phyloP scores from a whole-genome alignment of 2,113 vertebrate genomes.

The Ciconia maguari region DNA sequence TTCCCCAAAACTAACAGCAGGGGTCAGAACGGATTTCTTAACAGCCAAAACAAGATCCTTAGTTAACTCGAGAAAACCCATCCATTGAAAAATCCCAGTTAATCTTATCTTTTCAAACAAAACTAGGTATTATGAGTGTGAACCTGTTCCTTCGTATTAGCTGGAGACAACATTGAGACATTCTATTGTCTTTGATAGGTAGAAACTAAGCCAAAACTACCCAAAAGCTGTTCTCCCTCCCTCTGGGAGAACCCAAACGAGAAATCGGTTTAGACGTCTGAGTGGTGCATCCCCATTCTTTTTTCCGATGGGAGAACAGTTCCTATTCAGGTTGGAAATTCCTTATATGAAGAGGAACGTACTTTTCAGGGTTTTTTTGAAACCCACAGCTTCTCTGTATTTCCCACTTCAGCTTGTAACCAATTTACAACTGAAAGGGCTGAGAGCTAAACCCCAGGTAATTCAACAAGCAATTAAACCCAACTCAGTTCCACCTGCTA shows the following conservation, averaged over 20 bases:
- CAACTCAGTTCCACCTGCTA: neutral
- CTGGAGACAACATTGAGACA: neutral
- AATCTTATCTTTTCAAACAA: neutral
- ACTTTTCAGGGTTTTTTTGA: neutral
- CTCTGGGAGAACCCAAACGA: neutral
- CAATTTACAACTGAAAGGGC: neutral
- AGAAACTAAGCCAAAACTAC: neutral
- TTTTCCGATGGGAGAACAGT: neutral
- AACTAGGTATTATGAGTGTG: neutral
- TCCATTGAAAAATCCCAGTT: neutral
- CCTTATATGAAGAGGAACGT: neutral
- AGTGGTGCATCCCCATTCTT: neutral
- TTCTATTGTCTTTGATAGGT: neutral
- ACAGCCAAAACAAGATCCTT: neutral
- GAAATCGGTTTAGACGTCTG: neutral
- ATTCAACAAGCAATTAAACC: conserved; percentile 42
- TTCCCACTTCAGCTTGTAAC: neutral
- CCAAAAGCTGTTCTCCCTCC: neutral
- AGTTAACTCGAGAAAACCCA: neutral
- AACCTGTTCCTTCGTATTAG: neutral
- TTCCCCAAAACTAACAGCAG: neutral
- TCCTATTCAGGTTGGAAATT: neutral
- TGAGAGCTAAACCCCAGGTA: neutral
- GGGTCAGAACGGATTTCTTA: neutral
- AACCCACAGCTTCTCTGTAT: neutral